These are phyloP conservation scores for Cydia amplana DNA, from an alignment of 1,140 invertebrate species.

Conservation along the genomic window DNA sequence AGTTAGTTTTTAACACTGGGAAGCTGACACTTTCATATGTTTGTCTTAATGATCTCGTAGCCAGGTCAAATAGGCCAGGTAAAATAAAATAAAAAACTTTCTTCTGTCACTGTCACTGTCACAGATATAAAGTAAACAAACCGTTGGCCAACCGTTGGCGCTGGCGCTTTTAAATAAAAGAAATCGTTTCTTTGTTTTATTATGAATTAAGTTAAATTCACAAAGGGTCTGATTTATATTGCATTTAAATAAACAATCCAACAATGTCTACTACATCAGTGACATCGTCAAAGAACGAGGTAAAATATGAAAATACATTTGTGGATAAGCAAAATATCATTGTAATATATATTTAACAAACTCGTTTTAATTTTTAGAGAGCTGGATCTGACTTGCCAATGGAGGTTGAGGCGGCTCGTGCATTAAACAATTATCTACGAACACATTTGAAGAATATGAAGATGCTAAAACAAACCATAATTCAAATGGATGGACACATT, in stretches of 20 bases:
- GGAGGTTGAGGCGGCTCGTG: constrained; percentile 56
- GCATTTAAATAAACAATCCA: not conserved
- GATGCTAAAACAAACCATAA: constrained; percentile 50
- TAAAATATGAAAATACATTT: not conserved
- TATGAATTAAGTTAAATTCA: not conserved
- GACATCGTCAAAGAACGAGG: constrained; percentile 52
- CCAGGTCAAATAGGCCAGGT: no score
- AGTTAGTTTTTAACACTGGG: no score
- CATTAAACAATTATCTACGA: constrained; percentile 52
- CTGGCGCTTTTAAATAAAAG: not conserved
- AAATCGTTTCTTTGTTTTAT: not conserved
- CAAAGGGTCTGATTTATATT: not conserved
- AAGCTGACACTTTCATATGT: no score
- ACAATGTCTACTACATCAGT: constrained; percentile 56
- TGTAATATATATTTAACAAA: not conserved
- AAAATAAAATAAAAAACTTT: not conserved
- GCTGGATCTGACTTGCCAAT: constrained; percentile 45
- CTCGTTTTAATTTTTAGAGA: constrained; percentile 50
- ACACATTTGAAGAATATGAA: constrained; percentile 56
- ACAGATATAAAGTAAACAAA: not conserved
- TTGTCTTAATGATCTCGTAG: no score
- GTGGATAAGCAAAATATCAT: not conserved
- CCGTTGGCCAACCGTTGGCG: no score
- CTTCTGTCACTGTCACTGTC: not conserved
- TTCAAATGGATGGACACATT: constrained; percentile 53